Conservation (phyloP, 1,140 invertebrate genomes). For the Metopolophium dirhodum region DNA sequence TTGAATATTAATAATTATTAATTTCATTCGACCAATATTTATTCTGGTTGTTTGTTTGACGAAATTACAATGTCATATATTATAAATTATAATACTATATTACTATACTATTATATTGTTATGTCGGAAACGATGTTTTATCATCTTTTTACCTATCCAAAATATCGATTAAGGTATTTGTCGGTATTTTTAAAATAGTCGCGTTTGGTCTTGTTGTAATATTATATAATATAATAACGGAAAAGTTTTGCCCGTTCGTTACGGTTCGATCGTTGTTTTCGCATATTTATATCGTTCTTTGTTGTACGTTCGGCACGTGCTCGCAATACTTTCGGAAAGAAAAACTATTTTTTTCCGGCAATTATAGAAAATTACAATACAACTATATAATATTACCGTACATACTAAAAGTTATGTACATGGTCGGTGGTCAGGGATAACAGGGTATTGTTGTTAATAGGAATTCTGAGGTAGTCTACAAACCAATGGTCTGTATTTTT, state of each 20-base stretch:
- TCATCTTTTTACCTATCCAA: not conserved
- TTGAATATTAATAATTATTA: too few relatives aligned
- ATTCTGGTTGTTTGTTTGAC: not conserved
- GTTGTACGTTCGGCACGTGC: not conserved
- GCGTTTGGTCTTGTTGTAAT: not conserved
- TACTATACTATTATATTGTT: not conserved
- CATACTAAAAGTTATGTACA: not conserved
- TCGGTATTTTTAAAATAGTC: not conserved
- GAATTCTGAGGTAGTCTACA: not conserved
- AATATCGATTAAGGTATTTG: not conserved
- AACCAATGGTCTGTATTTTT: not conserved
- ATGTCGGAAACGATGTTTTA: not conserved
- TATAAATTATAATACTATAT: too few relatives aligned
- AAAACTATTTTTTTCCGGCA: not conserved
- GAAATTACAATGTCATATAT: not conserved
- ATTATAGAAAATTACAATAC: not conserved
- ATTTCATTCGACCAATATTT: not conserved
- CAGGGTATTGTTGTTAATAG: not conserved
- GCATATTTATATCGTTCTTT: not conserved
- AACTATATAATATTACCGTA: not conserved
- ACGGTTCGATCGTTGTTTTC: not conserved
- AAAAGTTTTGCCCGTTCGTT: not conserved
- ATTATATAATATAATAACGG: not conserved
- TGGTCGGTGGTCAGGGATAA: not conserved
- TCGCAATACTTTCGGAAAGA: not conserved